Percentiles rank a stretch among this genome's conserved stretches.
Evolutionary conservation across 2,113 vertebrate genomes (phyloP).

Genomic region (Climacteris rufus): DNA sequence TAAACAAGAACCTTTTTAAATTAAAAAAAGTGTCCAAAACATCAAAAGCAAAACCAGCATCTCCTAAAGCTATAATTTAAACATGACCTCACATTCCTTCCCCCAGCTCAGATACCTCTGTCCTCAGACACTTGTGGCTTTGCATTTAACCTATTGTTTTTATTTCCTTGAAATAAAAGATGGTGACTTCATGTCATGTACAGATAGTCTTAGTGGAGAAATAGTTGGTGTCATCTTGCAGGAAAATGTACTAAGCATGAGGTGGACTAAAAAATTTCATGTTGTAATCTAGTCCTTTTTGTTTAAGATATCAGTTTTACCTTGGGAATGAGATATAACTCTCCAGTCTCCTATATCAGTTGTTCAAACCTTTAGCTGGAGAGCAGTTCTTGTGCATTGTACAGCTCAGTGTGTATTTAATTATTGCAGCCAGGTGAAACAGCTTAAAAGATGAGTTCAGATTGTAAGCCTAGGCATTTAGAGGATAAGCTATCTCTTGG

Average conservation of each 20-base stretch:
- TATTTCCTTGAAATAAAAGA: neutral
- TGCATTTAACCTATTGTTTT: neutral
- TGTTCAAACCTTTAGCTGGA: neutral
- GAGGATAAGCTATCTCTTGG: neutral
- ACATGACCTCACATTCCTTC: neutral
- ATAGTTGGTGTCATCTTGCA: neutral
- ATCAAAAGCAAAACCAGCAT: neutral
- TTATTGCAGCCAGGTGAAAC: neutral
- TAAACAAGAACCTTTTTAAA: neutral
- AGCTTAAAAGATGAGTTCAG: neutral
- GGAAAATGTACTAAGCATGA: neutral
- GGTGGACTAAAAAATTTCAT: neutral
- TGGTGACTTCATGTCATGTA: neutral
- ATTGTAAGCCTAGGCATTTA: neutral
- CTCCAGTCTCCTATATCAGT: neutral
- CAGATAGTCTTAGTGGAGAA: neutral
- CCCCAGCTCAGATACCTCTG: neutral
- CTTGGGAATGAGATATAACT: neutral
- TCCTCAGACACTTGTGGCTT: neutral
- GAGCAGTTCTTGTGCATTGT: neutral
- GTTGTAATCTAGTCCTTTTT: neutral
- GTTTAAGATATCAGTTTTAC: neutral
- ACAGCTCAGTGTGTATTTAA: neutral
- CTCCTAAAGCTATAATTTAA: neutral
- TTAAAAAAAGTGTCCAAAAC: neutral